Base-by-base conservation (phyloP, 1,140 invertebrate species). In the Camponotus floridanus region DNA sequence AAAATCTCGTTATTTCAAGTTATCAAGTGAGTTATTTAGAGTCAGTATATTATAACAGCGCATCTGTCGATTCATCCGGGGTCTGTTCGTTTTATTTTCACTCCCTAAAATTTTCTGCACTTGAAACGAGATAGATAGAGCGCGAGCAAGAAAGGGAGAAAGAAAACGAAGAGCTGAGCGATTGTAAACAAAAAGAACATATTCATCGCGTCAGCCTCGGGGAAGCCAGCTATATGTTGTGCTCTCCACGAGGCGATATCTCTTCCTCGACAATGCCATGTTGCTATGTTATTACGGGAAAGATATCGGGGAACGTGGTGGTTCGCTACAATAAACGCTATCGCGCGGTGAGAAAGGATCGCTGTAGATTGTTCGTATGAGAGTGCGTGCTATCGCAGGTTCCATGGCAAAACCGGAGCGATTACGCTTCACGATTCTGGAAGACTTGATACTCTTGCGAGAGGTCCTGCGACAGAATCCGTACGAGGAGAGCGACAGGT, bases 371-470 rank as follows among this genome's bases (percentile, higher is more conserved):
- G 9, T 61, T 39, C 51, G 67, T 51, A 86, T 76, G 64, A 80
- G 11, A 71, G 64, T 71, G 62, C n/a, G 18, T 18, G 26, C 51
- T 57, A 33, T 21, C 4, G 48, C 48, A 31, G 3, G 21, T 21
- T 18, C 65, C 7, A 83, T 83, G 79, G 79, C 79, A 45, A 83
- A 83, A 83, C 55, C 79, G 31, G 79, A 83, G 68, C 79, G 79
- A 42, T 57, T 83, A 15, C 79, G 79, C n/a, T 83, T 83, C 8
- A 74, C 79, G 9, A 83, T 83, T 83, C 26, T 83, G 11, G 79
- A 83, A 48, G 79, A 83, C 39, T 18, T 83, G 55, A 74, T 83
- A 62, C 79, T 83, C n/a, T n/a, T 83, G 18, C 67, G 79, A 4
- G 79, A 83, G 8, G 79, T 83, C 7, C 61, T 70, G 42, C 7